Conservation (phyloP, 2,888 invertebrate species). For the Xanthia togata region DNA sequence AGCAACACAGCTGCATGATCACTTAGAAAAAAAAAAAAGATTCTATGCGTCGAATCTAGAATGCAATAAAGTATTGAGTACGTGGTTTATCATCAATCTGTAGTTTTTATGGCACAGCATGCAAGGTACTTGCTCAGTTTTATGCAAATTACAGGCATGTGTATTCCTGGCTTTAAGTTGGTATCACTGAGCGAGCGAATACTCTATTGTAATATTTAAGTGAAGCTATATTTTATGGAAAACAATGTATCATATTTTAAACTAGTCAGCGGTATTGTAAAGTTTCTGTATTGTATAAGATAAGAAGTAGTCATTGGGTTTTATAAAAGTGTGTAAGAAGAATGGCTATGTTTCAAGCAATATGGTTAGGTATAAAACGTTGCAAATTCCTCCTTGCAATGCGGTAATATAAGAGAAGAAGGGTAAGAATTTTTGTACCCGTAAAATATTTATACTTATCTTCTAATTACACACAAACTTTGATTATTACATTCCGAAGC, state of each 20-base stretch:
- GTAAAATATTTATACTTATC: conserved; percentile 40
- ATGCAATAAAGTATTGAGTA: too few species aligned
- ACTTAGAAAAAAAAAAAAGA: too few species aligned
- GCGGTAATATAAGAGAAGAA: conserved; percentile 13
- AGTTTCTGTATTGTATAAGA: conserved; percentile 32
- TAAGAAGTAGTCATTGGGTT: conserved; percentile 25
- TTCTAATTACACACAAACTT: conserved; percentile 8
- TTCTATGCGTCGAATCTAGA: too few species aligned
- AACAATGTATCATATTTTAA: conserved; percentile 43
- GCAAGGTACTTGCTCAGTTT: background rate
- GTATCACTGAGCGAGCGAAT: conserved; percentile 52
- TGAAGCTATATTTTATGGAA: conserved; percentile 20
- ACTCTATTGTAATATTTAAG: conserved; percentile 23
- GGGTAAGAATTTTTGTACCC: conserved; percentile 45
- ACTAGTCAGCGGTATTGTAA: conserved; percentile 14
- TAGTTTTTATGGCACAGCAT: background rate
- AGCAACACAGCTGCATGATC: too few species aligned
- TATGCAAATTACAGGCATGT: conserved; percentile 22
- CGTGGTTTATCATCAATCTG: background rate
- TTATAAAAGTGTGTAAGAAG: conserved; percentile 19
- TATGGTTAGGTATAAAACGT: conserved; percentile 25
- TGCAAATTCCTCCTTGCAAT: conserved; percentile 25
- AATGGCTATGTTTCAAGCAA: conserved; percentile 44
- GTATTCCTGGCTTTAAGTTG: conserved; percentile 32
- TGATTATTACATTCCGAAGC: conserved; percentile 29